Conservation (phyloP, 2,888 invertebrate species). For the Lepetodrilus schrolli region DNA sequence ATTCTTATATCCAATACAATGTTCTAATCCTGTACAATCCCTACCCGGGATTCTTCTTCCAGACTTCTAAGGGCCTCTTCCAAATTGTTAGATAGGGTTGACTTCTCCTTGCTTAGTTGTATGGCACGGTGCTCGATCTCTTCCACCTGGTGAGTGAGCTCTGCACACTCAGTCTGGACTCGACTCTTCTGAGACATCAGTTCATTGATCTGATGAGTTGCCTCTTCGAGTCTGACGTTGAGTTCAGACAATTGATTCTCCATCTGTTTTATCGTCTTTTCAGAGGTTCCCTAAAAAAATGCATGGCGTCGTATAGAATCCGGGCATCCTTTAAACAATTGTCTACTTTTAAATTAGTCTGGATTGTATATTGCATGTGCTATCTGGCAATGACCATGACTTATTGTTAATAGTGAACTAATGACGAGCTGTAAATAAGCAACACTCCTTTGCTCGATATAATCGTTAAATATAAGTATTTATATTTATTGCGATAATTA, state of each 20-base stretch:
- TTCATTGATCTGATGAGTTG: conserved; percentile 96
- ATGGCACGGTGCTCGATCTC: conserved; percentile 98
- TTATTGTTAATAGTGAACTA: no score
- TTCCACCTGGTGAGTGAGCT: conserved; percentile 95
- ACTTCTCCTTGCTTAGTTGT: conserved; percentile 92
- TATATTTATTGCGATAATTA: no score
- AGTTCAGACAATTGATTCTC: conserved; percentile 96
- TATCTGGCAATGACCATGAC: no score
- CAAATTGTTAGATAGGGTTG: conserved; percentile 93
- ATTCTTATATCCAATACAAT: no score
- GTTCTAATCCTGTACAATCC: conserved; percentile 92
- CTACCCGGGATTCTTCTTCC: conserved; percentile 88
- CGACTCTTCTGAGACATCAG: conserved; percentile 90
- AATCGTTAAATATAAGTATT: no score
- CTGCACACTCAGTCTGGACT: conserved; percentile 96
- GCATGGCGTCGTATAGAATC: conserved; percentile 89
- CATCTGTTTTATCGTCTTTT: conserved; percentile 98
- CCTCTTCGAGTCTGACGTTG: conserved; percentile 96
- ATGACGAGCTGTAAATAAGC: no score
- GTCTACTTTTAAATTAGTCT: no score
- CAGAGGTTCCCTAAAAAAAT: conserved; percentile 92
- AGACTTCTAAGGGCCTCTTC: conserved; percentile 98
- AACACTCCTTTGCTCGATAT: no score
- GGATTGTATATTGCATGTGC: no score
- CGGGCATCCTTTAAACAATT: no score